phyloP scores from a whole-genome alignment of 2,888 invertebrate species.

The Brenthis hecate region DNA sequence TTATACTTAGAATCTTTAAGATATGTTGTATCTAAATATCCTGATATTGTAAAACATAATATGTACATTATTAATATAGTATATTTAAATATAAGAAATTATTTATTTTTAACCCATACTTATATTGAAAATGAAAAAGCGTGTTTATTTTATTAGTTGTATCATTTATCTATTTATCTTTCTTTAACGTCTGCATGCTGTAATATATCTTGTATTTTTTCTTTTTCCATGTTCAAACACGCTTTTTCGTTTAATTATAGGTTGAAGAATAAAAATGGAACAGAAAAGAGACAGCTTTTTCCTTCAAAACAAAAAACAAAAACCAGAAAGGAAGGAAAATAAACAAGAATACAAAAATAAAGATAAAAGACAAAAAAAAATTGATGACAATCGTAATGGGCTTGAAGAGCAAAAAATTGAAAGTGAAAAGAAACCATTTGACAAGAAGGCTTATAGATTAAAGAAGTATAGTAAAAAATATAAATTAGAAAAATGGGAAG shows the following conservation, averaged over 20 bases:
- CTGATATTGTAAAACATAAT: too few species aligned
- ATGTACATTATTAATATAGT: background rate
- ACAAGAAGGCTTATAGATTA: slow-evolving; percentile 85
- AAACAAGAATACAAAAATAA: slow-evolving; percentile 40
- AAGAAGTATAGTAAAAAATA: slow-evolving; percentile 87
- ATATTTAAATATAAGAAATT: too few species aligned
- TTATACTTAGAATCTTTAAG: too few species aligned
- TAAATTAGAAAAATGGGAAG: slow-evolving; percentile 86
- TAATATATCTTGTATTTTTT: slow-evolving; percentile 27
- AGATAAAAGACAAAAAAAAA: slow-evolving; percentile 55
- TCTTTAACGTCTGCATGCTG: slow-evolving; percentile 39
- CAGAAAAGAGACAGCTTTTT: slow-evolving; percentile 66
- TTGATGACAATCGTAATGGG: slow-evolving; percentile 55
- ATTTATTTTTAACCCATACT: too few species aligned
- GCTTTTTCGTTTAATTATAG: slow-evolving; percentile 79
- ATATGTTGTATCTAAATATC: too few species aligned
- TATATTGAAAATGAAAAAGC: slow-evolving; percentile 62
- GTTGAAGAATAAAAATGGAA: slow-evolving; percentile 67
- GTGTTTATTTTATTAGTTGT: slow-evolving; percentile 51
- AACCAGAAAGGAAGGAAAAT: slow-evolving; percentile 35
- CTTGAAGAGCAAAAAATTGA: slow-evolving; percentile 34
- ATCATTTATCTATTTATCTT: slow-evolving; percentile 40
- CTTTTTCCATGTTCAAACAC: slow-evolving; percentile 62
- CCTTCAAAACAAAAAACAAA: slow-evolving; percentile 54
- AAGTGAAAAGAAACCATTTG: slow-evolving; percentile 82